Conservation (phyloP, 2,888 invertebrate genomes). For the Clistopyga incitator region DNA sequence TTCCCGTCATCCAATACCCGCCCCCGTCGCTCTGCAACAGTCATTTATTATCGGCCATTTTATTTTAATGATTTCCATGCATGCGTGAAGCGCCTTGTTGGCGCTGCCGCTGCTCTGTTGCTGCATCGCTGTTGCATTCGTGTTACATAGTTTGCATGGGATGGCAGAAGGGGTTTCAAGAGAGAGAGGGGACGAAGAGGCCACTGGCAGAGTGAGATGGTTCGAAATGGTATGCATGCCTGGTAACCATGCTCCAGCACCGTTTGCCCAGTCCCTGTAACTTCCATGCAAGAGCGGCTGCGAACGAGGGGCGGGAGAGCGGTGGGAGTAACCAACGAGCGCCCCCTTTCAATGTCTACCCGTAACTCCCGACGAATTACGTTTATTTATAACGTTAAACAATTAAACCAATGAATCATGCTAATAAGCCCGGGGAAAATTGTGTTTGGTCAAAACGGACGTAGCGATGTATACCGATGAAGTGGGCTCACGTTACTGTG, state of each 20-base stretch:
- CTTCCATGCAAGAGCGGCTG: slow-evolving; percentile 59
- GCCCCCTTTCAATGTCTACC: slow-evolving; percentile 67
- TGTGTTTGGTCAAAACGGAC: neutral
- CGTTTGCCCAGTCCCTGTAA: slow-evolving; percentile 48
- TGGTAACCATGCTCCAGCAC: slow-evolving; percentile 54
- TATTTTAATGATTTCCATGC: slow-evolving; percentile 85
- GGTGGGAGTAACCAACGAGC: slow-evolving; percentile 47
- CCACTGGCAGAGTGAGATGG: slow-evolving; percentile 9
- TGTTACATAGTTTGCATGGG: slow-evolving; percentile 41
- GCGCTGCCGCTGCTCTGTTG: slow-evolving; percentile 48
- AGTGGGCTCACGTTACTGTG: neutral
- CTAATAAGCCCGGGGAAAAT: slow-evolving; percentile 4
- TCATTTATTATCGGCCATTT: slow-evolving; percentile 85
- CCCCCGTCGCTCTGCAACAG: slow-evolving; percentile 80
- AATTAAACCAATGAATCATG: slow-evolving; percentile 54
- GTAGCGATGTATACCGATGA: neutral
- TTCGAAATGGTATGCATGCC: slow-evolving; percentile 61
- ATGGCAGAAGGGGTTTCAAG: slow-evolving; percentile 29
- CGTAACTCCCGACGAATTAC: slow-evolving; percentile 67
- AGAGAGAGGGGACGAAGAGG: too few relatives aligned
- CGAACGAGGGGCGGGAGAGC: slow-evolving; percentile 55
- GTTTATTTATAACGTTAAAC: slow-evolving; percentile 55
- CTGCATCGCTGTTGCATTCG: slow-evolving; percentile 61
- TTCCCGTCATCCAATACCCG: slow-evolving; percentile 28
- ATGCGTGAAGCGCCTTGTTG: slow-evolving; percentile 83